These are phyloP conservation scores for Coilia nasus DNA, from an alignment of 2,797 vertebrate genomes.

Conservation along the genomic window DNA sequence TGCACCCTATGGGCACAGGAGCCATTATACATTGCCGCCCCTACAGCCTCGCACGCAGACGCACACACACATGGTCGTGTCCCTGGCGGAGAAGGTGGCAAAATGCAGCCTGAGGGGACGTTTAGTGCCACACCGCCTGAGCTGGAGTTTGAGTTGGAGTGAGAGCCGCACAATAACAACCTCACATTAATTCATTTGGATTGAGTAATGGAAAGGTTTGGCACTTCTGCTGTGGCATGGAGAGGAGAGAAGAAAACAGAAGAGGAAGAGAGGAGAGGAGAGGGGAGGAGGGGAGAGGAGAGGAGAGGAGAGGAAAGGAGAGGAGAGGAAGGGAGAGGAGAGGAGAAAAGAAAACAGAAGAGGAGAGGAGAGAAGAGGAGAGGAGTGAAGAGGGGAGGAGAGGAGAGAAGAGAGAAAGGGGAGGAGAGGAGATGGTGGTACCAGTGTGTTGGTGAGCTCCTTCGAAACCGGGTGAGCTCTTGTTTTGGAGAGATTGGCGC, in stretches of 20 bases:
- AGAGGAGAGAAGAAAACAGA: background rate
- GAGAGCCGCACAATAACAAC: background rate
- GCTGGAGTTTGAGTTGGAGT: background rate
- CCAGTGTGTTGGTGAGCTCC: background rate
- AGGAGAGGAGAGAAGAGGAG: too few species aligned
- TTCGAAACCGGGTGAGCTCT: background rate
- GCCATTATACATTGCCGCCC: background rate
- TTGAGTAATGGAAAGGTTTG: conserved; percentile 20
- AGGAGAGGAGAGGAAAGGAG: background rate
- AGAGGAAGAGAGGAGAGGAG: too few species aligned
- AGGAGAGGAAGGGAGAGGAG: background rate
- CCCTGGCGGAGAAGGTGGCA: background rate
- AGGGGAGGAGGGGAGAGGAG: too few species aligned
- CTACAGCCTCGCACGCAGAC: background rate
- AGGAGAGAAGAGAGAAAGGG: background rate
- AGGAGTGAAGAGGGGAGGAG: background rate
- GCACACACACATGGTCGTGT: background rate
- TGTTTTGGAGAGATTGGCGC: background rate
- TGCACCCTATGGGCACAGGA: background rate
- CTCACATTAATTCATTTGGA: conserved; percentile 22
- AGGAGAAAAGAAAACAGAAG: too few species aligned
- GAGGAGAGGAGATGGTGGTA: background rate
- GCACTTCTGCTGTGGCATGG: background rate
- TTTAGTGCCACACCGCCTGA: background rate
- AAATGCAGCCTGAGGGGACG: background rate